These are phyloP conservation scores for Diploscapter pachys DNA, from an alignment of 1,140 invertebrate genomes.

Conservation along the genomic window DNA sequence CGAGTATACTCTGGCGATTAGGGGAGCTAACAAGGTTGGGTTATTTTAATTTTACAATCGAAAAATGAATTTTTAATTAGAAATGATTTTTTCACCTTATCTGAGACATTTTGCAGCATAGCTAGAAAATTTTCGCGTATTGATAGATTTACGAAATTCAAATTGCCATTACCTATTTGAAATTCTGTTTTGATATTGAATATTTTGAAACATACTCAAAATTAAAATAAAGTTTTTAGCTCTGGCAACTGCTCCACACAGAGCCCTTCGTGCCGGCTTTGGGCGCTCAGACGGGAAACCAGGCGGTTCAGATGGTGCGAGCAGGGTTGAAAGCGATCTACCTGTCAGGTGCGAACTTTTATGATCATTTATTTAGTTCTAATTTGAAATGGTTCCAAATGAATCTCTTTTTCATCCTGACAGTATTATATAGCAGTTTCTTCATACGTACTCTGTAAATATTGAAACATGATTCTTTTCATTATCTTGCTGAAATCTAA, in stretches of 20 bases:
- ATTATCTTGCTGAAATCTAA: too few species aligned
- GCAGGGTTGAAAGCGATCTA: slow-evolving; percentile 61
- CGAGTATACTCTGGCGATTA: slow-evolving; percentile 59
- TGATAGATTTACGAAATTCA: too few species aligned
- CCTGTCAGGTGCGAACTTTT: slow-evolving; percentile 50
- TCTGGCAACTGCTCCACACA: slow-evolving; percentile 59
- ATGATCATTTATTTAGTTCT: not conserved
- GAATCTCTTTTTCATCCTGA: too few species aligned
- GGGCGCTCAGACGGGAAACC: slow-evolving; percentile 60
- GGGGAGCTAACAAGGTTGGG: slow-evolving; percentile 50
- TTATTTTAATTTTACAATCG: not conserved
- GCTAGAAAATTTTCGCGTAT: too few species aligned
- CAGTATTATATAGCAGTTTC: too few species aligned
- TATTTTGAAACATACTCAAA: too few species aligned
- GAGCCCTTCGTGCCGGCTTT: slow-evolving; percentile 55
- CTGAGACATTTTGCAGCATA: too few species aligned
- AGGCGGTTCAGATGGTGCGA: slow-evolving; percentile 61
- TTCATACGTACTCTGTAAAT: not conserved
- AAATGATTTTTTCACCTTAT: not conserved
- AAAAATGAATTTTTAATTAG: not conserved
- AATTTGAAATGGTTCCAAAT: not conserved
- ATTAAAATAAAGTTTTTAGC: slow-evolving; percentile 24
- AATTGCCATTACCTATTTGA: too few species aligned
- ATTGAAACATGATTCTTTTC: not conserved
- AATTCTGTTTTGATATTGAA: too few species aligned